Conservation (phyloP, 2,113 vertebrate species). For the Dolichallabes microphthalmus region DNA sequence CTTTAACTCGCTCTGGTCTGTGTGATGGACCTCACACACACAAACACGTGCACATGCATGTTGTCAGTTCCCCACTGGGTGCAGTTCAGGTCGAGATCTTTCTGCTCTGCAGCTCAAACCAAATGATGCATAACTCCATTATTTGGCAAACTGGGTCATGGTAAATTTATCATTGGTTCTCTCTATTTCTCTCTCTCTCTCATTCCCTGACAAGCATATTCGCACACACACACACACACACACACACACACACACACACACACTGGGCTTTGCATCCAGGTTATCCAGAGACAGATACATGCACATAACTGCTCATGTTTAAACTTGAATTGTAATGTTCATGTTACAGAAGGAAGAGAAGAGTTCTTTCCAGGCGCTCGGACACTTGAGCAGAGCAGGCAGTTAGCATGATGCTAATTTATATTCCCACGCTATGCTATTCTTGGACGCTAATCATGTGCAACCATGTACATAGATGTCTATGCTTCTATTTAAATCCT, state of each 20-base stretch:
- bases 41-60: neutral
- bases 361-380: too few species aligned
- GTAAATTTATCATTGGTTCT: slow-evolving; percentile 11
- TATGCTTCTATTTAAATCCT: neutral
- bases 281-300: neutral
- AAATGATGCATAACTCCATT: slow-evolving; percentile 30
- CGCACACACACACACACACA: neutral
- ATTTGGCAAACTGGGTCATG: slow-evolving; percentile 25
- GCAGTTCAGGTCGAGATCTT: slow-evolving; percentile 5
- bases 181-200: neutral
- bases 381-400: neutral
- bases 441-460: neutral
- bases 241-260: slow-evolving; percentile 3
- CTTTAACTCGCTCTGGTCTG: slow-evolving; percentile 2
- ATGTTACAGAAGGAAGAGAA: neutral
- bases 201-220: neutral
- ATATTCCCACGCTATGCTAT: neutral
- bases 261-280: slow-evolving; percentile 1
- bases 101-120: slow-evolving; percentile 16
- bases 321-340: neutral
- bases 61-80: neutral
- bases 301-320: neutral
- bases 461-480: neutral
- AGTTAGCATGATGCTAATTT: neutral
- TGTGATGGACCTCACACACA: neutral